A percentile compares a stretch with the other conserved stretches of the same genome.
Conservation (phyloP, 2,888 invertebrate genomes). For the Hydrotaea diabolus region DNA sequence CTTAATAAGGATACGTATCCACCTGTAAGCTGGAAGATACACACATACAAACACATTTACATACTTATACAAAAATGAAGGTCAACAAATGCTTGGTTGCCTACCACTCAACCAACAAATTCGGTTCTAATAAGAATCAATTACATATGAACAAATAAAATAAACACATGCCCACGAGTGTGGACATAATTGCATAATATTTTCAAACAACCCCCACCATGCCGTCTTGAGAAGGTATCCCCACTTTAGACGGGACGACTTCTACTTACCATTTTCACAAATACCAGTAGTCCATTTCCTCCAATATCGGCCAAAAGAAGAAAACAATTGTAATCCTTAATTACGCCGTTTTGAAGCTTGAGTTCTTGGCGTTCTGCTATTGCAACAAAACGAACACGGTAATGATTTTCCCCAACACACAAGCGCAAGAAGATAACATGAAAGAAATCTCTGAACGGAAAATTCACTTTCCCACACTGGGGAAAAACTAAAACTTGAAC, state of each 20-base stretch:
- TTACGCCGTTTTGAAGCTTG: constrained; percentile 44
- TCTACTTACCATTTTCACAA: constrained; percentile 50
- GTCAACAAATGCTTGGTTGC: background rate
- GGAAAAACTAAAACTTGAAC: too few relatives aligned
- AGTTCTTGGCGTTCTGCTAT: constrained; percentile 1
- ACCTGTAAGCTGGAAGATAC: too few relatives aligned
- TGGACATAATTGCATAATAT: constrained; percentile 47
- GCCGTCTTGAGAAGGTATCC: too few relatives aligned
- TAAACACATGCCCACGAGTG: background rate
- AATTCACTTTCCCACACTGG: too few relatives aligned
- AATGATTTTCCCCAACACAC: constrained; percentile 40
- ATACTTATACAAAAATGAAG: background rate
- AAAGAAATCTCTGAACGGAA: too few relatives aligned
- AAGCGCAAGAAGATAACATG: too few relatives aligned
- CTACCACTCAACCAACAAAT: background rate
- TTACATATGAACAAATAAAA: background rate
- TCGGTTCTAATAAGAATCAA: background rate
- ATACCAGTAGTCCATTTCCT: constrained; percentile 12
- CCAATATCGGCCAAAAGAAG: constrained; percentile 18
- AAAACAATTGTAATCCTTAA: constrained; percentile 53
- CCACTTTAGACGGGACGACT: background rate
- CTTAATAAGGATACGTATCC: too few relatives aligned
- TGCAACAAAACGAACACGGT: constrained; percentile 33
- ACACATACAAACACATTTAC: too few relatives aligned
- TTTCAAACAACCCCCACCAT: background rate